Evolutionary conservation across 2,797 vertebrate genomes (phyloP).

Genomic region (Gobio occitaniae): DNA sequence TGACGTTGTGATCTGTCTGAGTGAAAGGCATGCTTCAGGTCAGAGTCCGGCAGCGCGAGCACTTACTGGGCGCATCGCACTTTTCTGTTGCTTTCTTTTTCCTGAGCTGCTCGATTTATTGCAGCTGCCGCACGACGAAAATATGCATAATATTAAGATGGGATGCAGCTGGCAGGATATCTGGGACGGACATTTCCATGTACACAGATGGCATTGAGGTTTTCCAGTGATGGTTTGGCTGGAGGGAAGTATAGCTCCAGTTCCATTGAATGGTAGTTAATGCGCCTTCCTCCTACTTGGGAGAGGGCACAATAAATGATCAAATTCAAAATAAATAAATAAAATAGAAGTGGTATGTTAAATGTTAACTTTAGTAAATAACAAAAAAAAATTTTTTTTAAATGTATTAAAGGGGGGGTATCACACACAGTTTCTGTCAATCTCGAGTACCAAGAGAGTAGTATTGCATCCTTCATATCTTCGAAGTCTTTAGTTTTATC

Average conservation of each 20-base stretch:
- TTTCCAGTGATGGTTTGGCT: slow-evolving; percentile 58
- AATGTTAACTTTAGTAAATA: not conserved
- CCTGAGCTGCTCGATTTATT: slow-evolving; percentile 61
- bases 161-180: slow-evolving; percentile 66
- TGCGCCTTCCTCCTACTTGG: not conserved
- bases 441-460: too few relatives aligned
- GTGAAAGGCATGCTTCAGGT: too few relatives aligned
- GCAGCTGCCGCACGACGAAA: slow-evolving; percentile 63
- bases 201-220: slow-evolving; percentile 65
- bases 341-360: not conserved
- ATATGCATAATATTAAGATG: slow-evolving; percentile 53
- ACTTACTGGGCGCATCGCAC: too few relatives aligned
- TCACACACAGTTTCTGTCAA: too few relatives aligned
- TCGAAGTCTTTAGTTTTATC: too few relatives aligned
- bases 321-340: not conserved
- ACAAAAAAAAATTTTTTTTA: too few relatives aligned
- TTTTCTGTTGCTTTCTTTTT: too few relatives aligned
- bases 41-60: too few relatives aligned
- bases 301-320: not conserved
- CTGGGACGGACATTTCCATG: slow-evolving; percentile 62
- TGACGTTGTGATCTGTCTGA: too few relatives aligned
- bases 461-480: too few relatives aligned
- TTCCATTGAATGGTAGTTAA: slow-evolving; percentile 2
- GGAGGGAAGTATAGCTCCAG: slow-evolving; percentile 70
- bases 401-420: too few relatives aligned